Evolutionary conservation across 1,140 invertebrate species (phyloP), one percentile per base, ranked within the genome.

Genomic region (Habropoda laboriosa): DNA sequence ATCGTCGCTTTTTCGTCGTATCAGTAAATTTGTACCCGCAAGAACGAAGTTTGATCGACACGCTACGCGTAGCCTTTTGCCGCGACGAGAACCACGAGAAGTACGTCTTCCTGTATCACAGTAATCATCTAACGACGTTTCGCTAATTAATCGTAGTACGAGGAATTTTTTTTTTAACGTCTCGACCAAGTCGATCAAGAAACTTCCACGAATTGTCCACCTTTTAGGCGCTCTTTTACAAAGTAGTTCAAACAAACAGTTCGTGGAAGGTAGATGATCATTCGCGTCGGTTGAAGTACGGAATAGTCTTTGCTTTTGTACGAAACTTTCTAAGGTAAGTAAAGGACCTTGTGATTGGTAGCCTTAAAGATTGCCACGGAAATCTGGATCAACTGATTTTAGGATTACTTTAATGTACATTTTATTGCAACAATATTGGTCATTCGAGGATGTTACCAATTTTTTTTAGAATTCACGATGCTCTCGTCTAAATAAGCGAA

Each of bases 11-110:
- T 51, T 71, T 66, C 68, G 73, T 81, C 47, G 73, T 53, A 32
- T 51, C 60, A 42, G 68, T 85, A 70, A 71, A 84, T 85, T 85
- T 85, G 83, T 85, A 85, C 83, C 82, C 57, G 72, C 79, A 53
- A 61, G 74, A 85, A 85, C 58, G 55, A 78, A 70, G 27, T 78
- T 68, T 49, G 12, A 82, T 66, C 58, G 51, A 70, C 71, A 61
- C 30, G n/a, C 40, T 30, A 64, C 75, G 70, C 35, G 40, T 53
- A 42, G 32, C 21, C 79, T 64, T 49, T 64, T 18, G 38, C 7
- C 38, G 27, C 68, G 60, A 53, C 18, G 8, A 51, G 47, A 75
- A 64, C 42, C 47, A 49, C 57, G 21, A 49, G 40, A 32, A 73
- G 30, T 47, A 73, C 51, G 16, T 57, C 74, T 67, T 67, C 74